Base-by-base conservation (phyloP, 2,888 invertebrate genomes). In the Drosophila tripunctata region DNA sequence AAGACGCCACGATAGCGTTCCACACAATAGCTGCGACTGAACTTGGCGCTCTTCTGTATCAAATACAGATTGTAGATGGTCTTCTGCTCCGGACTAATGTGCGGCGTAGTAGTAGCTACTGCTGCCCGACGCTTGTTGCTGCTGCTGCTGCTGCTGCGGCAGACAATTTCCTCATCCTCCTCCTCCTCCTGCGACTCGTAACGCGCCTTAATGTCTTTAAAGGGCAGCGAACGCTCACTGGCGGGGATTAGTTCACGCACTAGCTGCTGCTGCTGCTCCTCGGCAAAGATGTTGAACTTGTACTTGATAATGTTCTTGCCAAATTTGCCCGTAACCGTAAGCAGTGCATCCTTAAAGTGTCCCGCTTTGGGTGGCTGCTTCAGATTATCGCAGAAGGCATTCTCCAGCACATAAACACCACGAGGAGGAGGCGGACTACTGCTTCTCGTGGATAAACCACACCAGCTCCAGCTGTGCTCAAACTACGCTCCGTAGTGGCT, bases 261-360 rank as follows among this genome's bases (percentile, higher is more conserved):
- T 0, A 91, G 79, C 51, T 84, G 88, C 57, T 84, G 88, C 54
- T 87, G 83, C 62, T 91, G 91, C 43, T 91, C 91, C 40, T 91
- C 91, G 30, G 89, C 90, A 64, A 91, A 91, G 14, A 91, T 91
- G 56, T 91, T 91, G 48, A 91, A 91, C 72, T 91, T 91, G 64
- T 91, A 91, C 62, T 91, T 91, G 24, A 91, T 91, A 35, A 91
- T 91, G 63, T 91, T 91, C 64, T 91, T 91, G 12, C 91, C 91
- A 65, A 91, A 91, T 63, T 91, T 91, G 0, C 91, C 91, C 0
- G 92, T 91, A 0, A 91, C 91, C 0, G 91, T 91, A 0, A 91
- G 78, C n/a, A 91, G 68, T 0, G 83, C 88, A 56, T 91, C 91
- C 60, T 91, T 91, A n/a, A 91, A 87, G 38, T 90, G 91, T 4